Base-by-base conservation (phyloP, 2,888 invertebrate genomes). In the Mycalesis mineus region DNA sequence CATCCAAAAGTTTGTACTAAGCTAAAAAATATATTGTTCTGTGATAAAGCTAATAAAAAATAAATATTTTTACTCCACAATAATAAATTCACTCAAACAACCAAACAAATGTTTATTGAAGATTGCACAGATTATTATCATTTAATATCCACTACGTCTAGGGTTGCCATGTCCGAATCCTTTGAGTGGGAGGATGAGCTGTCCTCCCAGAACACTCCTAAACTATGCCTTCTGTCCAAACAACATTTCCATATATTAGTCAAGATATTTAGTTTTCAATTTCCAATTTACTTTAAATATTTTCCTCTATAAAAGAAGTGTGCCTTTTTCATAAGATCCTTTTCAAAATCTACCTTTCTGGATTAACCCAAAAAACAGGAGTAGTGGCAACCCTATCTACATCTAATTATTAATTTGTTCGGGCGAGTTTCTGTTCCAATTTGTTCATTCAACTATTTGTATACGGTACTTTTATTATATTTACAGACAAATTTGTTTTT, bases 401-500 rank as follows among this genome's bases (percentile, higher is more conserved):
- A 71, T 72, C 82, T 88, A 84, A 80, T 79, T 81, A 81, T 22
- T 22, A 22, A 22, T 72, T 84, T 86, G 84, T 79, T 86, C 84
- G 80, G 82, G 88, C 88, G 88, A 89, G 88, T 87, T 78, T 81
- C 79, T 86, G 88, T 89, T 89, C 88, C 88, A 80, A 82, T 80
- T 86, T 81, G 77, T 79, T 83, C 78, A 77, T 80, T 80, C 76
- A 72, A 75, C 75, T 84, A 84, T 71, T 76, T 76, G 77, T 72
- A 77, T 33, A 47, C 71, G 69, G 78, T 77, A 68, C 71, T 69
- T 68, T 69, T 71, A 54, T 69, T 74, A 75, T 86, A 86, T 86
- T 72, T 84, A 88, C 88, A 87, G 69, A 77, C 77, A 77, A 77
- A 72, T 77, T 76, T 72, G 72, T 79, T 37, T 47, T 47, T 72